Evolutionary conservation across 2,797 vertebrate species (phyloP), one percentile per base, ranked within the genome.

Genomic region (Sebastolobus alascanus): DNA sequence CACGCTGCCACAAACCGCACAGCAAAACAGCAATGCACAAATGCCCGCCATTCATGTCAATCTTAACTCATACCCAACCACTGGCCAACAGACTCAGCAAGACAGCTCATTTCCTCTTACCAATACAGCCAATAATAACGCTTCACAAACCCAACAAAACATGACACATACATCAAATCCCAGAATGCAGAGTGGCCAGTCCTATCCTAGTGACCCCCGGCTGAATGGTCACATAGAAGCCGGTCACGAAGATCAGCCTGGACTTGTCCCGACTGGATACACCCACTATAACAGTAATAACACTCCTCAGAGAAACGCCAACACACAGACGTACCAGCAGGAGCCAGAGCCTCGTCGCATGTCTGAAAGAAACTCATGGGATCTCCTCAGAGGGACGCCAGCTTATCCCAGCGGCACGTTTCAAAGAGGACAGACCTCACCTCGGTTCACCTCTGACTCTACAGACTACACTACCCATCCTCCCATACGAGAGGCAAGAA

Each of bases 41-140:
- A 84, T 94, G 58, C 94, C 95, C n/a, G 88, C 92, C 6, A 93
- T 96, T 73, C 91, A 96, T 16, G 90, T 96, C 64, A 96, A 94
- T 81, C 89, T 96, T 1, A 95, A 93, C 75, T 89, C 95, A 1
- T 95, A 85, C 73, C 72, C 94, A 4, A 38, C 37, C 67, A 67
- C 65, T 5, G 79, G 75, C 33, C 87, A 89, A 22, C 91, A 84
- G 58, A 10, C 73, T 29, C 88, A 84, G 75, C 87, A 79, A 22
- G 87, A 84, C 22, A 50, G 29, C 27, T 80, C 78, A 2, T 29
- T 61, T 60, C 84, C 87, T 33, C 7, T 54, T 4, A 29, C 55
- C 27, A 77, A 60, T 25, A 8, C 72, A 35, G 27, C 73, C 37
- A 68, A 82, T 74, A 61, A 84, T 22, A 81, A 68, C 8, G 13